A percentile compares a stretch with the other conserved stretches of the same genome.
These are phyloP conservation scores for Tragelaphus eurycerus DNA, from an alignment of 2,797 vertebrate genomes.

Conservation along the genomic window DNA sequence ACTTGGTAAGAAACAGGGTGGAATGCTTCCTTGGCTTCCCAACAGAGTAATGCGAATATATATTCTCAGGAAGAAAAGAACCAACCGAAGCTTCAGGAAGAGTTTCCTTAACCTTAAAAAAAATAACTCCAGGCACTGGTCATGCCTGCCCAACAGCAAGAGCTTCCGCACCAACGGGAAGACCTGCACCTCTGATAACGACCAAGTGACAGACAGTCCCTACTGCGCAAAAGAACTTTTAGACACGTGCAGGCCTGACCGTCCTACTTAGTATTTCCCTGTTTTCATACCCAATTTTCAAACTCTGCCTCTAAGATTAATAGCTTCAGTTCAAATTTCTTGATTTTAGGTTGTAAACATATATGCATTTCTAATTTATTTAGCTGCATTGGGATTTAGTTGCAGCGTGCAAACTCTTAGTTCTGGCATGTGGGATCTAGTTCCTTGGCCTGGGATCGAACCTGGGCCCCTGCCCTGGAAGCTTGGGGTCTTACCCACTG, in stretches of 20 bases:
- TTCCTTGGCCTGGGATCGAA: neutral
- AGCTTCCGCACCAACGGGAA: neutral
- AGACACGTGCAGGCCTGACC: slow-evolving; percentile 21
- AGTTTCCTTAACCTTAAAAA: neutral
- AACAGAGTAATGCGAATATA: neutral
- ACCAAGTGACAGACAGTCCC: neutral
- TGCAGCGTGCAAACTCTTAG: neutral
- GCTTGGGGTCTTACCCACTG: neutral
- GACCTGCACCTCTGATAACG: neutral
- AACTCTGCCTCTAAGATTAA: slow-evolving; percentile 30
- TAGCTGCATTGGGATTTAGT: neutral
- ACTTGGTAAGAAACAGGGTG: slow-evolving; percentile 9
- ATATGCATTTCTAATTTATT: neutral
- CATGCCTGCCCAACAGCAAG: neutral
- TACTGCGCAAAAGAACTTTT: neutral
- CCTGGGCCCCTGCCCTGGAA: neutral
- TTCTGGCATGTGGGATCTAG: neutral
- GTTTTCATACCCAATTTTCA: neutral
- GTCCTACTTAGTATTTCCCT: neutral
- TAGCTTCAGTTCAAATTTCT: slow-evolving; percentile 12
- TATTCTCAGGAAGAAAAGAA: neutral
- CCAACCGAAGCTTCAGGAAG: neutral
- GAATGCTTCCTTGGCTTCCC: neutral
- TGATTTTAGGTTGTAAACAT: neutral
- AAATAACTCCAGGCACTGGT: neutral